Evolutionary conservation across 2,113 vertebrate genomes (phyloP), one percentile per base, ranked within the genome.

Genomic region (Cynopterus brachyotis): DNA sequence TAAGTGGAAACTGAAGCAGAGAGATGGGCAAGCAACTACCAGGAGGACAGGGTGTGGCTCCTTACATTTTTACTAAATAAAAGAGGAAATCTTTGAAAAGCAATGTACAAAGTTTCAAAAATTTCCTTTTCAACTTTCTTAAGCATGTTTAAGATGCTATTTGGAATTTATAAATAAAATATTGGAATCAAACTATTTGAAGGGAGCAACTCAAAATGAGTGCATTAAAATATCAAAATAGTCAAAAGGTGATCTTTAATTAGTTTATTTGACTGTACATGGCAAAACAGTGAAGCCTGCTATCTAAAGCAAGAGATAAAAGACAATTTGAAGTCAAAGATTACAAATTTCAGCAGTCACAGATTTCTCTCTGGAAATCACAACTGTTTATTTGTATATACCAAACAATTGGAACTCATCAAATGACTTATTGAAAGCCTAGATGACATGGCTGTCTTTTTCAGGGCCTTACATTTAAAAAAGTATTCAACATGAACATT

Each of bases 301-400:
- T 97, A 97, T 97, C 94, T 96, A 67, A 96, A 93, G 72, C 53
- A 90, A 78, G 97, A 97, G 91, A 98, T 97, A 96, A 98, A 96
- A 96, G 88, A 89, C 26, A 95, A 42, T 84, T 88, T 13, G 81
- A 24, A 95, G 95, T 80, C 79, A 98, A 85, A 96, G 89, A 96
- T 72, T 97, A 75, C 62, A 35, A 19, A 78, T 91, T 96, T 98
- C 76, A 87, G 42, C 92, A 97, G 85, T 75, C 78, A 64, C 55
- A 69, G 47, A 91, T 66, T 78, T 79, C 55, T 90, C 78, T 93
- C 89, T 97, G 85, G 81, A 95, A 97, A 85, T 72, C 78, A 93
- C 96, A 96, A 96, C 93, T 97, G 84, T 55, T 96, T 97, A n/a
- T 90, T 81, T 24, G 24, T 88, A 84, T 96, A 85, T 97, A 75